Percentiles rank a stretch among this genome's conserved stretches.
phyloP scores from a whole-genome alignment of 2,888 invertebrate species.

The Cataglyphis albicans region DNA sequence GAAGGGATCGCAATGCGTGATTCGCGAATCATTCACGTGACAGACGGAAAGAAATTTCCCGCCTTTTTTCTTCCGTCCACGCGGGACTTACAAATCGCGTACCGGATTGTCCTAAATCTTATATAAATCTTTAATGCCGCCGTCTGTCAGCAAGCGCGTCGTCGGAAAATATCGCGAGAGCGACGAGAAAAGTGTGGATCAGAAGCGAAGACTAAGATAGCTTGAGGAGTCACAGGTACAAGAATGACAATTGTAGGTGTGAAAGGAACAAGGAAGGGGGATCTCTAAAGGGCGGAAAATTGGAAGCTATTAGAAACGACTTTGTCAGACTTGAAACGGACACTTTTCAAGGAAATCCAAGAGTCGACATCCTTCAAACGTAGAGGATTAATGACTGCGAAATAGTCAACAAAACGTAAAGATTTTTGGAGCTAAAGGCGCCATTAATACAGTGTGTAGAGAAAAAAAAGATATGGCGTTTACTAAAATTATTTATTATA shows the following conservation, averaged over 20 bases:
- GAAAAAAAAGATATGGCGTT: neutral
- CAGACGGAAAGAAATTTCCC: conserved; percentile 6
- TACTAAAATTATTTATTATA: neutral
- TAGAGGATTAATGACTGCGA: neutral
- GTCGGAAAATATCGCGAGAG: conserved; percentile 47
- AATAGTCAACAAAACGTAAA: too few species aligned
- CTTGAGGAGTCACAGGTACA: conserved; percentile 1
- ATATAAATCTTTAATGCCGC: conserved; percentile 54
- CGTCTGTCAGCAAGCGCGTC: conserved; percentile 45
- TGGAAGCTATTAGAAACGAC: neutral
- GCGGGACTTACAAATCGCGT: conserved; percentile 50
- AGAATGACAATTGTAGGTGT: conserved; percentile 6
- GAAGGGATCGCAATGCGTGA: conserved; percentile 19
- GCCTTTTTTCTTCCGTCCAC: conserved; percentile 27
- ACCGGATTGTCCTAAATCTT: conserved; percentile 40
- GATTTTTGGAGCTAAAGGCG: neutral
- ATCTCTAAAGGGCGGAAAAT: neutral
- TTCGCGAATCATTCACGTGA: conserved; percentile 30
- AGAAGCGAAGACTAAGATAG: conserved; percentile 34
- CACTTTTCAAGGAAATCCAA: neutral
- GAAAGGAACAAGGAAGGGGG: neutral
- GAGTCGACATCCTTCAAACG: neutral
- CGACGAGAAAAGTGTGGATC: conserved; percentile 50
- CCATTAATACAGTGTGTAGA: neutral
- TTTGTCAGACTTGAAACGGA: neutral